Evolutionary conservation across 2,797 vertebrate species (phyloP).

Genomic region (Acropternis orthonyx): DNA sequence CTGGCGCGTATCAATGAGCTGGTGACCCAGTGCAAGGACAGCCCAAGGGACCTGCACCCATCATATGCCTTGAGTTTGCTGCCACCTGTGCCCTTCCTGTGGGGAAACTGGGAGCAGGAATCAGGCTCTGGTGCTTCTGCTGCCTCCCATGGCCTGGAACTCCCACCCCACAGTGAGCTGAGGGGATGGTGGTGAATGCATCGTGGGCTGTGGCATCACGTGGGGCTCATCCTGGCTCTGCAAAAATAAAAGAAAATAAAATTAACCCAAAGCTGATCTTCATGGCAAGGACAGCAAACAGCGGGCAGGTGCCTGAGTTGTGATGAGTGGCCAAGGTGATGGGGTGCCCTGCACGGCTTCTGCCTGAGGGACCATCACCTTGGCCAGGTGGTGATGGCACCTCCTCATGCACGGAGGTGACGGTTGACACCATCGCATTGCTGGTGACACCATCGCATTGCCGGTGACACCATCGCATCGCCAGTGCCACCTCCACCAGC

Average conservation of each 20-base stretch:
- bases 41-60: not conserved
- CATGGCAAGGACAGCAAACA: not conserved
- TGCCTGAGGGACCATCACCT: rapidly evolving
- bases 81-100: not conserved
- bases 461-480: rapidly evolving
- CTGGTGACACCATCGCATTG: rapidly evolving
- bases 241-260: not conserved
- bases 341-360: rapidly evolving
- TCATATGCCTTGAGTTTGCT: not conserved
- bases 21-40: not conserved
- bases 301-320: rapidly evolving
- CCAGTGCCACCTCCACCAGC: not conserved
- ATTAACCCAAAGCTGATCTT: rapidly evolving
- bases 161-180: not conserved
- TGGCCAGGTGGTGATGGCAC: rapidly evolving
- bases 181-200: not conserved
- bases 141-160: not conserved
- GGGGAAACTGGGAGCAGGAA: not conserved
- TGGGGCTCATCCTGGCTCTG: not conserved
- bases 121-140: not conserved
- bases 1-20: not conserved
- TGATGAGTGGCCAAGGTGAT: rapidly evolving
- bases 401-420: rapidly evolving
- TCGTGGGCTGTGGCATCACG: not conserved
- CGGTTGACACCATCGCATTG: not conserved